A percentile compares a stretch with the other conserved stretches of the same genome.
These are phyloP conservation scores for Adelges cooleyi DNA, from an alignment of 1,140 invertebrate genomes.

Conservation along the genomic window DNA sequence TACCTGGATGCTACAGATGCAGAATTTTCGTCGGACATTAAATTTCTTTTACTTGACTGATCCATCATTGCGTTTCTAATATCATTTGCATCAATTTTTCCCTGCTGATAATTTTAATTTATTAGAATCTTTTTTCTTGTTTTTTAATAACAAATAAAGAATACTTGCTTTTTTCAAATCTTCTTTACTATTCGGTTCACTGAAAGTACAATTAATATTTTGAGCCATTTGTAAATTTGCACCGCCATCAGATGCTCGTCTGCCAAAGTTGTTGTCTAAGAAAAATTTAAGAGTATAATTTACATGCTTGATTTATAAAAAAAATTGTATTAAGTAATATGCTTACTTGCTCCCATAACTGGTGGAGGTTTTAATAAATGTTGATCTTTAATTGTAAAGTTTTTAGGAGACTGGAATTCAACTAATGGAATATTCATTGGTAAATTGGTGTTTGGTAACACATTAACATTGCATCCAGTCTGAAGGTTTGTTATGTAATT, in stretches of 20 bases:
- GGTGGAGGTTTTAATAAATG: conserved; percentile 84
- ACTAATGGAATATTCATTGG: conserved; percentile 62
- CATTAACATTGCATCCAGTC: conserved; percentile 40
- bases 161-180: conserved; percentile 36
- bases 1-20: not conserved
- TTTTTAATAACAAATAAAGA: not conserved
- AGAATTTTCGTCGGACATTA: conserved; percentile 3
- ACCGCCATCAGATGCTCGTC: conserved; percentile 89
- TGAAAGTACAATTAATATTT: conserved; percentile 46
- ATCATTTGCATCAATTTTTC: conserved; percentile 12
- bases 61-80: conserved; percentile 22
- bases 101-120: too few species aligned
- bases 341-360: conserved; percentile 71
- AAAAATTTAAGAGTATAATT: too few species aligned
- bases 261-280: conserved; percentile 63
- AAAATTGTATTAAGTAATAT: conserved; percentile 3
- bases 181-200: conserved; percentile 53
- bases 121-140: too few species aligned
- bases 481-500: conserved; percentile 40
- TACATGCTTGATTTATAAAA: too few species aligned
- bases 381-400: conserved; percentile 84
- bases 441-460: conserved; percentile 52
- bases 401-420: conserved; percentile 63
- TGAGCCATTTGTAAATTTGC: conserved; percentile 77
- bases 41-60: conserved; percentile 17